Percentiles rank a stretch among this genome's conserved stretches.
phyloP scores from a whole-genome alignment of 1,140 invertebrate genomes.

The Magallana ariakensis region DNA sequence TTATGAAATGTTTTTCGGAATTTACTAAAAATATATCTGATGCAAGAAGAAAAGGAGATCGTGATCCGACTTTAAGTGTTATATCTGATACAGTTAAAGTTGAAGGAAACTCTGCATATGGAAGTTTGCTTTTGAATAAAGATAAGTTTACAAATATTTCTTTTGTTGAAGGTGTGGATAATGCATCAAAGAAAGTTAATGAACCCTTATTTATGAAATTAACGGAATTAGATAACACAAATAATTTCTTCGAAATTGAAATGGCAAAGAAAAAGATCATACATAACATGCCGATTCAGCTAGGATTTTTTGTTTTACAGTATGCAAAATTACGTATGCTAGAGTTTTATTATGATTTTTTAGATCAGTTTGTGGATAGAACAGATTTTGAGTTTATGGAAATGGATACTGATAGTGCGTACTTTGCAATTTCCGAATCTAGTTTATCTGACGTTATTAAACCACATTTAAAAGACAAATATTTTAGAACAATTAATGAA shows the following conservation, averaged over 20 bases:
- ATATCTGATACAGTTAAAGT: neutral
- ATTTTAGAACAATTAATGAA: neutral
- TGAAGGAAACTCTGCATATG: slow-evolving; percentile 4
- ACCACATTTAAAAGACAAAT: slow-evolving; percentile 25
- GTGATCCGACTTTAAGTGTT: neutral
- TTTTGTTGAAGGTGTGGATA: neutral
- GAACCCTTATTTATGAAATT: neutral
- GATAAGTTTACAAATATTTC: neutral
- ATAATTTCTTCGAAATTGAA: neutral
- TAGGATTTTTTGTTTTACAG: slow-evolving; percentile 61
- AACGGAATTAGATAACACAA: neutral
- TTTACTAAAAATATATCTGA: slow-evolving; percentile 57
- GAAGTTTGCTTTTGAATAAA: slow-evolving; percentile 14
- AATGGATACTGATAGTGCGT: slow-evolving; percentile 61
- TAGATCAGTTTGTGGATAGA: slow-evolving; percentile 55
- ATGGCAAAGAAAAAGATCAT: neutral
- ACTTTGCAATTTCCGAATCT: slow-evolving; percentile 51
- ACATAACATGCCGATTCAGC: slow-evolving; percentile 50
- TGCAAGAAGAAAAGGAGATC: slow-evolving; percentile 16
- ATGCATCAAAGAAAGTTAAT: neutral
- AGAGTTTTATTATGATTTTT: slow-evolving; percentile 64
- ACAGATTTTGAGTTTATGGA: slow-evolving; percentile 51
- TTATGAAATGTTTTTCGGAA: slow-evolving; percentile 38
- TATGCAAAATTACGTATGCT: slow-evolving; percentile 64
- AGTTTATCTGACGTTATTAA: slow-evolving; percentile 31